Conservation (phyloP, 1,140 invertebrate species). For the Ruditapes philippinarum region DNA sequence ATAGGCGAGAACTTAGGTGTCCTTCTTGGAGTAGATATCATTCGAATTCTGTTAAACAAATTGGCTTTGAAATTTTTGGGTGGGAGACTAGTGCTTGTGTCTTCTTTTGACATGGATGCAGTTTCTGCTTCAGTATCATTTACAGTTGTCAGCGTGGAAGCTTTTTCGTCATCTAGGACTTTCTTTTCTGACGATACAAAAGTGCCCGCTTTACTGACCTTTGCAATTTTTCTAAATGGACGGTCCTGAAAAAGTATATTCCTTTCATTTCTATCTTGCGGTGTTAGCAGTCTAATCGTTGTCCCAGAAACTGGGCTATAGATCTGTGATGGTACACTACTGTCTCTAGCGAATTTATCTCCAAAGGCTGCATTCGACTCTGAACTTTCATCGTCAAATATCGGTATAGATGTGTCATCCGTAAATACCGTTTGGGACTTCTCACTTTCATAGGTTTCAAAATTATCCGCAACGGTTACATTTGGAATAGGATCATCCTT, state of each 20-base stretch:
- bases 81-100: conserved; percentile 31
- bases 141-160: not conserved
- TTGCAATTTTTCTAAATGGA: not conserved
- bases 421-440: not conserved
- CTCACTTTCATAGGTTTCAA: not conserved
- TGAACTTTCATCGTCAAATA: not conserved
- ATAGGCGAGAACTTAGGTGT: conserved; percentile 26
- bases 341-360: not conserved
- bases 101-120: not conserved
- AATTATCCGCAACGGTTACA: not conserved
- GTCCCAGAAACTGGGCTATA: not conserved
- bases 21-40: conserved; percentile 48
- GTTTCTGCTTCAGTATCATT: not conserved
- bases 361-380: not conserved
- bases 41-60: conserved; percentile 31
- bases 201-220: not conserved
- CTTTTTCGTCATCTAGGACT: not conserved
- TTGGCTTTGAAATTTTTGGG: conserved; percentile 55
- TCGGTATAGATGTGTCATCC: not conserved
- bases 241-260: not conserved
- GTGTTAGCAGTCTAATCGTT: not conserved
- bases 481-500: not conserved
- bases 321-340: not conserved
- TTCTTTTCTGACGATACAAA: not conserved
- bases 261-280: conserved; percentile 21